Evolutionary conservation across 2,797 vertebrate species (phyloP).

Genomic region (Champsocephalus gunnari): DNA sequence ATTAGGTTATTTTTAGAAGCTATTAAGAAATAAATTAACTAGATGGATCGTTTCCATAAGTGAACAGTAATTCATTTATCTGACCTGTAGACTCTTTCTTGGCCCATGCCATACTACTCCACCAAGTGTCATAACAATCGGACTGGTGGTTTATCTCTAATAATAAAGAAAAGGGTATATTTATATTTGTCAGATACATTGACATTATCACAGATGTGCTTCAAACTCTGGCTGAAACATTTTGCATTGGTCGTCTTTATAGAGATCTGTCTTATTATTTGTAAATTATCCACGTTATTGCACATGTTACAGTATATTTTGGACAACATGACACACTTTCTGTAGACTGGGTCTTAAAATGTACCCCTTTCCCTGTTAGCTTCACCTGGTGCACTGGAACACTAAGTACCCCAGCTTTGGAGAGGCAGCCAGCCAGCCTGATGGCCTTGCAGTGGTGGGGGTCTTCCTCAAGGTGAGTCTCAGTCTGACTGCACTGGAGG

Average conservation of each 20-base stretch:
- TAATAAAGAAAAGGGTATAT: no score
- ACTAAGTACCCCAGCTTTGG: constrained; percentile 92
- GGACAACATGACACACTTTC: neutral
- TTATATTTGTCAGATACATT: constrained; percentile 72
- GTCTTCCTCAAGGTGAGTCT: constrained; percentile 92
- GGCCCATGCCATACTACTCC: no score
- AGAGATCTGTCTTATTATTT: no score
- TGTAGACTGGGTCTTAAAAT: neutral
- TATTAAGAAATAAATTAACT: no score
- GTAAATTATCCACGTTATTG: neutral
- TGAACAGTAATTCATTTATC: no score
- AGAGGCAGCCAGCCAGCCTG: constrained; percentile 89
- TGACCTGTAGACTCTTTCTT: no score
- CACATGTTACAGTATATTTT: constrained; percentile 85
- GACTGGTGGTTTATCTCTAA: no score
- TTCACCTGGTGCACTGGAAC: constrained; percentile 98
- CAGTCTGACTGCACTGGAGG: neutral
- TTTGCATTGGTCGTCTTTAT: neutral
- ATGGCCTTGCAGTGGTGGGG: constrained; percentile 94
- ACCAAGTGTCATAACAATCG: no score
- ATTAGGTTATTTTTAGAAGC: neutral
- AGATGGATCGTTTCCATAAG: no score
- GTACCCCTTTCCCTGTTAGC: constrained; percentile 78
- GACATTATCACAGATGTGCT: constrained; percentile 74
- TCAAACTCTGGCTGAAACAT: neutral